Base-by-base conservation (phyloP, 2,888 invertebrate species). In the Linnaemya vulpina region DNA sequence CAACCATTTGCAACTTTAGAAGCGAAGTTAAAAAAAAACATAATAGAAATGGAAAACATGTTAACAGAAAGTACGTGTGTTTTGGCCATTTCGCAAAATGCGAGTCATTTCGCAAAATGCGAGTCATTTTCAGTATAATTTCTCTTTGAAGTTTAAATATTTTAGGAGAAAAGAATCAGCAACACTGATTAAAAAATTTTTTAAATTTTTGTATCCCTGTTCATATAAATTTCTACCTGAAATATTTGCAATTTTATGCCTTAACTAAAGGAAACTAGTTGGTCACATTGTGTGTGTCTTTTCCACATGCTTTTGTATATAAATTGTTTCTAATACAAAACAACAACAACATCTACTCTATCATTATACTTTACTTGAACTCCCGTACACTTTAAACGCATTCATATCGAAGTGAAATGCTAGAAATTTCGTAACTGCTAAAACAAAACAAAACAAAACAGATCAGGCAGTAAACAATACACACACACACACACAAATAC, bases 401-500 rank as follows among this genome's bases (percentile, higher is more conserved):
- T 30, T 71, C 74, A 81, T 84, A 84, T 84, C 67, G 77, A 70
- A 46, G 8, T 35, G 46, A 70, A 60, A 55, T 53, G 68, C 73
- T 77, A 77, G 67, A 53, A 73, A 73, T 53, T 46, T 67, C 53
- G 60, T 71, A 13, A 49, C 15, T 30, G 30, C 30, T 30, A 30
- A 30, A 30, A 30, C 5, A 38, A 13, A 49, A 62, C 46, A 17
- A 46, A 20, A 68, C 10, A 67, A 58, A 15, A 10, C 17, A 46
- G 43, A 74, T 38, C 67, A 17, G n/a, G 9, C 13, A 68, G 5
- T 73, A 77, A 78, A 0, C 22, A 83, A 43, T 35, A 68, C 38
- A 55, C 25, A 74, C 25, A 43, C 30, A 25, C 5, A 65, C 10
- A 63, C 35, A 51, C 17, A 74, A 43, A 78, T 35, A 13, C 65